Base-by-base conservation (phyloP, 2,888 invertebrate genomes). In the Chironomus tentans region DNA sequence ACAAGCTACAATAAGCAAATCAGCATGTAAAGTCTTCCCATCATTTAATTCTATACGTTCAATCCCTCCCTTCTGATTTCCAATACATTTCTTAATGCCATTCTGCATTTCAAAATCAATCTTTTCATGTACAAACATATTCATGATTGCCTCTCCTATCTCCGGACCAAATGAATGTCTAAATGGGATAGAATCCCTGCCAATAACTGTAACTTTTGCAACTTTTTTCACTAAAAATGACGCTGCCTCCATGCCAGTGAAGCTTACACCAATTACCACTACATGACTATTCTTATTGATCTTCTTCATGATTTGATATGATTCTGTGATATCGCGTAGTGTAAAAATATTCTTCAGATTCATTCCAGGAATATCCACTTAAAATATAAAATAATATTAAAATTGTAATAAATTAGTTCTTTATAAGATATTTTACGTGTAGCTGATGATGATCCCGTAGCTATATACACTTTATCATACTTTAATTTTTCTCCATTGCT, bases 191-290 rank as follows among this genome's bases (percentile, higher is more conserved):
- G 85, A 85, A 76, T 90, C 90, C 68, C 91, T 88, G 3, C 92
- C 92, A 62, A 98, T 86, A 0, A 97, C 89, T 0, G 92, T 93
- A 75, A 96, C 89, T 47, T 91, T 91, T 78, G 90, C 90, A 0
- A 91, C 92, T 83, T 94, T 94, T 13, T 87, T 86, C 1, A 87
- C 86, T 79, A 93, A 88, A 77, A 88, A 90, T 1, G 94, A 89
- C 0, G 98, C 97, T 1, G 91, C 88, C 85, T 98, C 98, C 87
- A 98, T 88, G 1, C 94, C 96, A 77, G 98, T 94, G 81, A 98
- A 98, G 79, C 97, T 95, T 0, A 92, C 87, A 3, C 98, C 98
- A 70, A 95, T 85, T 22, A 97, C 89, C 0, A 97, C 93, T 0
- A 97, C 90, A 80, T 93, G 86, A 78, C 90, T 89, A 75, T 92